These are phyloP conservation scores for Catotricha subobsoleta DNA, from an alignment of 2,888 invertebrate species.

Conservation along the genomic window DNA sequence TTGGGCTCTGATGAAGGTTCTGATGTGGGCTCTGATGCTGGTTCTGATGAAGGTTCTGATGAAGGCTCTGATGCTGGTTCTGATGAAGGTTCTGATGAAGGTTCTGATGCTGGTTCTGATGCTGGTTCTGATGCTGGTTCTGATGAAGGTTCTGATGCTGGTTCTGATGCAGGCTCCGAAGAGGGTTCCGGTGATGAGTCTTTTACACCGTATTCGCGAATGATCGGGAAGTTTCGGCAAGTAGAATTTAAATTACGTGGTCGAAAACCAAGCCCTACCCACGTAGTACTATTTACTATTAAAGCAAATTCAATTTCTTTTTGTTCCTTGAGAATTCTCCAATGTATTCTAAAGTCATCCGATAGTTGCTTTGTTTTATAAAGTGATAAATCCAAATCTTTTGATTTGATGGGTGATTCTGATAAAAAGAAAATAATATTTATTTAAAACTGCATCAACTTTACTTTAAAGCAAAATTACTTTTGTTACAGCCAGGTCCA, in stretches of 20 bases:
- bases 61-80: background rate
- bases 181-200: slow-evolving; percentile 16
- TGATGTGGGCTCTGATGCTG: slow-evolving; percentile 18
- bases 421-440: slow-evolving; percentile 20
- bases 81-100: slow-evolving; percentile 25
- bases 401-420: slow-evolving; percentile 60
- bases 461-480: slow-evolving; percentile 32
- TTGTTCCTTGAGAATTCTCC: slow-evolving; percentile 65
- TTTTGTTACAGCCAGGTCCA: slow-evolving; percentile 66
- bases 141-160: slow-evolving; percentile 26
- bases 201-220: slow-evolving; percentile 29
- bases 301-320: slow-evolving; percentile 78
- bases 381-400: slow-evolving; percentile 48
- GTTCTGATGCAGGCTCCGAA: slow-evolving; percentile 25
- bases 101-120: background rate
- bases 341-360: slow-evolving; percentile 60
- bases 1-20: slow-evolving; percentile 26
- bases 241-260: slow-evolving; percentile 53
- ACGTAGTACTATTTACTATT: slow-evolving; percentile 74
- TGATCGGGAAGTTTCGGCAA: slow-evolving; percentile 64
- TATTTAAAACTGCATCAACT: no score
- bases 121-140: slow-evolving; percentile 19
- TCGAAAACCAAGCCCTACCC: slow-evolving; percentile 82
- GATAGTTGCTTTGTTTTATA: slow-evolving; percentile 56
- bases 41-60: slow-evolving; percentile 15